Evolutionary conservation across 2,113 vertebrate genomes (phyloP).

Genomic region (Rhipidura dahli): DNA sequence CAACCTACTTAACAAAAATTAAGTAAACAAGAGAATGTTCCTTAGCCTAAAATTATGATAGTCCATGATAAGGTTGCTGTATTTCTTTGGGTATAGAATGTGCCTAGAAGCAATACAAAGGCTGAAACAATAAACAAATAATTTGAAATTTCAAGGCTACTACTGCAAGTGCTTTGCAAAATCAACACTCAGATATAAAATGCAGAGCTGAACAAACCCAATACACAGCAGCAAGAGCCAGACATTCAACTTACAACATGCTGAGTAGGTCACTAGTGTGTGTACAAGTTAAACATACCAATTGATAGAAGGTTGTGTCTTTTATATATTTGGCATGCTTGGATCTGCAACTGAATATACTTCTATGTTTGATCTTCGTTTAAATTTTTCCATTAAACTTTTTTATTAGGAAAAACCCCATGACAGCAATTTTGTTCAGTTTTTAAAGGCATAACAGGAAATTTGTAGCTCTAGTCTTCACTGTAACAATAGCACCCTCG

Average conservation of each 20-base stretch:
- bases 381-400: not conserved
- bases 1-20: not conserved
- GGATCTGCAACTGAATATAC: not conserved
- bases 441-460: not conserved
- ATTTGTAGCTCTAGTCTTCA: not conserved
- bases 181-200: not conserved
- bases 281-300: not conserved
- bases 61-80: not conserved
- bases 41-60: not conserved
- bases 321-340: not conserved
- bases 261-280: not conserved
- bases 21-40: not conserved
- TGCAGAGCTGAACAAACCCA: not conserved
- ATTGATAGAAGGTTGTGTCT: not conserved
- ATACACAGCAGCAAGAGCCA: not conserved
- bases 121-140: not conserved
- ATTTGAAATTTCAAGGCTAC: not conserved
- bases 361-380: not conserved
- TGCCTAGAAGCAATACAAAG: not conserved
- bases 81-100: not conserved
- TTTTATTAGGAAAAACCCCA: not conserved
- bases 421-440: not conserved
- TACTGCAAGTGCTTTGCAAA: not conserved
- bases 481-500: not conserved
- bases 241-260: not conserved